Conservation (phyloP, 1,140 invertebrate species). For the Chelonus insularis region DNA sequence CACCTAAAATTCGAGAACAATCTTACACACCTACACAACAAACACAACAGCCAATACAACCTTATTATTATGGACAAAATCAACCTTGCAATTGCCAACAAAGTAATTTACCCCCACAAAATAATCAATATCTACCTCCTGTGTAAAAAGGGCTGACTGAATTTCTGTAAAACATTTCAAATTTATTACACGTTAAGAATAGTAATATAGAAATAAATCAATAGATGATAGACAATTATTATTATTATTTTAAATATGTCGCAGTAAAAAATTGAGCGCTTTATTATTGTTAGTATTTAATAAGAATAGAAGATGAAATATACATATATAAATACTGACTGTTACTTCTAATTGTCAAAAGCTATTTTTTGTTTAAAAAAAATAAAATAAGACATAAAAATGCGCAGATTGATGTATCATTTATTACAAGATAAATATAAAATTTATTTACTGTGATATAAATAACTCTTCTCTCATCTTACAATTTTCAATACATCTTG, state of each 20-base stretch:
- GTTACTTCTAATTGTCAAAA: too few species aligned
- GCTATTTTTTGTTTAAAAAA: too few species aligned
- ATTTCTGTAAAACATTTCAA: constrained; percentile 22
- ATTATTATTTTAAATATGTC: too few species aligned
- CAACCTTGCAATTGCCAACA: constrained; percentile 46
- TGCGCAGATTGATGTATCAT: too few species aligned
- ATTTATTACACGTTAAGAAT: neutral
- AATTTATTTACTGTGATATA: neutral
- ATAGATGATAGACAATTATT: too few species aligned
- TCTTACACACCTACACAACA: neutral
- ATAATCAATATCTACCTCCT: constrained; percentile 54
- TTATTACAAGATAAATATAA: neutral
- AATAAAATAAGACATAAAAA: too few species aligned
- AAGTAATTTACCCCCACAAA: constrained; percentile 40
- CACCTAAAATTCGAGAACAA: constrained; percentile 3
- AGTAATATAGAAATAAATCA: too few species aligned
- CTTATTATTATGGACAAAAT: constrained; percentile 16
- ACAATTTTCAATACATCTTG: too few species aligned
- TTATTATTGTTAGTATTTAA: too few species aligned
- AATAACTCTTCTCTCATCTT: neutral
- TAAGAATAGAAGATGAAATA: too few species aligned
- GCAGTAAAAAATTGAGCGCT: too few species aligned
- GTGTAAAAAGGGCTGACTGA: constrained; percentile 40
- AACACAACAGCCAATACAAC: constrained; percentile 1
- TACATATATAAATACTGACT: too few species aligned